Conservation (phyloP, 30 jellyfish, hydroid and myxozoan species). For the Phacellophora camtschatica region DNA sequence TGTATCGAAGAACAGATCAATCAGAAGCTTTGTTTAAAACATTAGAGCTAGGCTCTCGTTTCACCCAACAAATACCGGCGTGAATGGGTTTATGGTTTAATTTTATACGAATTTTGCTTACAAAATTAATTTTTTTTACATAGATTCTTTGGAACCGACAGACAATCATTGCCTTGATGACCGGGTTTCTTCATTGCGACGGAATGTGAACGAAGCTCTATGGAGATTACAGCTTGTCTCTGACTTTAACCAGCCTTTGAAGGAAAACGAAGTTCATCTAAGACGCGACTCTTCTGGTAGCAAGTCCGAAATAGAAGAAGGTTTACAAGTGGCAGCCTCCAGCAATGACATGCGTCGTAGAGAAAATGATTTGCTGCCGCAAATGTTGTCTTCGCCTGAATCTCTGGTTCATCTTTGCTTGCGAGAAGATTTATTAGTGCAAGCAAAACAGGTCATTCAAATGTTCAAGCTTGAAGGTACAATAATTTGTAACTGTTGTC, state of each 20-base stretch:
- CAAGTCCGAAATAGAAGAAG: not conserved
- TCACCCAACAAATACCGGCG: too few species aligned
- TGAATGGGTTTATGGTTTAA: too few species aligned
- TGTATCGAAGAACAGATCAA: too few species aligned
- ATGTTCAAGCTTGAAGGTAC: constrained; percentile 84
- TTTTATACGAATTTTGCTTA: too few species aligned
- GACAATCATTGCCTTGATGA: constrained; percentile 5
- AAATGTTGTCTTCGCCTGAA: constrained; percentile 84
- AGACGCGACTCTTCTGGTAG: not conserved
- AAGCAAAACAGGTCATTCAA: constrained; percentile 92
- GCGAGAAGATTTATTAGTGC: constrained; percentile 64
- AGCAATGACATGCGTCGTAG: not conserved
- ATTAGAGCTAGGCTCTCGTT: too few species aligned
- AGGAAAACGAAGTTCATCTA: not conserved
- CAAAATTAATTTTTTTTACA: too few species aligned
- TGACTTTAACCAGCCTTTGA: constrained; percentile 17
- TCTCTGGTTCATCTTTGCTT: constrained; percentile 81
- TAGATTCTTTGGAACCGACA: too few species aligned
- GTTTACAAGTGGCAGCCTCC: not conserved
- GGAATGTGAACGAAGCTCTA: constrained; percentile 57
- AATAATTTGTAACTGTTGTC: too few species aligned
- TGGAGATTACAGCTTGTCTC: constrained; percentile 88
- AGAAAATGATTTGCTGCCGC: constrained; percentile 18
- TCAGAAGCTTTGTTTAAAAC: too few species aligned
- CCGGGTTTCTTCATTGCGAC: constrained; percentile 54